Conservation (phyloP, 1,140 invertebrate genomes). For the Parasteatoda tepidariorum region DNA sequence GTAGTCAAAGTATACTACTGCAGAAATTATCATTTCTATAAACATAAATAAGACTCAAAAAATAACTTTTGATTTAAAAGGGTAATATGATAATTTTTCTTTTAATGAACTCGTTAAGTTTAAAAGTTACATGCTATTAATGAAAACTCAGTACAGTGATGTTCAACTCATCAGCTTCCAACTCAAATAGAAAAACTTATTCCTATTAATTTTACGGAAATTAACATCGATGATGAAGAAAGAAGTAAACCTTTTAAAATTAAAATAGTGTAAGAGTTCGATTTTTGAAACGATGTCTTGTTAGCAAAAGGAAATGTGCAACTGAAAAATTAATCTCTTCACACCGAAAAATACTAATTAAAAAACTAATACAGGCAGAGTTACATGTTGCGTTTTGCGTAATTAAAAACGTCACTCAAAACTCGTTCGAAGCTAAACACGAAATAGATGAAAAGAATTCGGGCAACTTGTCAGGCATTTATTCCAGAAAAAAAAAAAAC, state of each 20-base stretch:
- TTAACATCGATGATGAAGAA: not conserved
- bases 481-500: slow-evolving; percentile 15
- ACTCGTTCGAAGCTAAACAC: slow-evolving; percentile 10
- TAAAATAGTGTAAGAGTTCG: not conserved
- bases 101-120: too few relatives aligned
- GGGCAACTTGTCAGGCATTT: slow-evolving; percentile 17
- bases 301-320: not conserved
- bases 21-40: too few relatives aligned
- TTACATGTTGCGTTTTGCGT: slow-evolving; percentile 39
- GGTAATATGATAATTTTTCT: too few relatives aligned
- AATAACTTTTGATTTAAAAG: too few relatives aligned
- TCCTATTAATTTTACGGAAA: not conserved
- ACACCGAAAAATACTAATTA: slow-evolving; percentile 1
- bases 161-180: too few relatives aligned
- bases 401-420: slow-evolving; percentile 59
- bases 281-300: not conserved
- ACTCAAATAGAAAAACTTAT: not conserved
- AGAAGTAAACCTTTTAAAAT: not conserved
- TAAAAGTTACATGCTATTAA: too few relatives aligned
- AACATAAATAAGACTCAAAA: too few relatives aligned
- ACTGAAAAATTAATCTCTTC: slow-evolving; percentile 8
- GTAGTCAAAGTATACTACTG: too few relatives aligned
- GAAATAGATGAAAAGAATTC: slow-evolving; percentile 37
- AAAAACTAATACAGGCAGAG: slow-evolving; percentile 7
- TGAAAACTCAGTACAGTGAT: too few relatives aligned